Evolutionary conservation across 2,888 invertebrate genomes (phyloP).

Genomic region (Meandrusa payeni): DNA sequence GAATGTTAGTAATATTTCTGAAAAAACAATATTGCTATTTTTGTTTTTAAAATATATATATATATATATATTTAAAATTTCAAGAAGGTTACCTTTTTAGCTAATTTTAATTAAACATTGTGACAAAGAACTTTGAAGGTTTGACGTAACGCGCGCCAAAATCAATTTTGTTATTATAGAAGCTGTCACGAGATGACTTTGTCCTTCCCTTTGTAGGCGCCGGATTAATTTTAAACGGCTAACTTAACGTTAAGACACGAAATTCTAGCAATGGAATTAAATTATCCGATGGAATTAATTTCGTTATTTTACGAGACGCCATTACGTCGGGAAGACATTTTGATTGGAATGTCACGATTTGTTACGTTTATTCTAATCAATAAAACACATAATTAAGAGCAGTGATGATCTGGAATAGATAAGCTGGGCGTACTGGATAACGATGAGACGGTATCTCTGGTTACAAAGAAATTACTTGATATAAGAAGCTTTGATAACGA

Average conservation of each 20-base stretch:
- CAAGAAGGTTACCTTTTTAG: conserved; percentile 3
- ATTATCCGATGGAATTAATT: conserved; percentile 16
- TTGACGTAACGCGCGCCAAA: conserved; percentile 30
- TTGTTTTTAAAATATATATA: too few relatives aligned
- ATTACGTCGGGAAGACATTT: neutral
- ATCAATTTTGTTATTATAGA: conserved; percentile 29
- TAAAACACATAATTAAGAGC: too few relatives aligned
- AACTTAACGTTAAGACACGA: conserved; percentile 16
- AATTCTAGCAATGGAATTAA: conserved; percentile 13
- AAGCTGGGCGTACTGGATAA: too few relatives aligned
- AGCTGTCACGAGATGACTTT: conserved; percentile 19
- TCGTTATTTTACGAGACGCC: conserved; percentile 6
- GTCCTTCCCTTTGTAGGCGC: conserved; percentile 16
- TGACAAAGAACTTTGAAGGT: conserved; percentile 46
- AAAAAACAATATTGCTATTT: too few relatives aligned
- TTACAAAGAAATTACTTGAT: too few relatives aligned
- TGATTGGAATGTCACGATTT: conserved; percentile 13
- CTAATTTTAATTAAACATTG: conserved; percentile 68
- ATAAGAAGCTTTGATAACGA: too few relatives aligned
- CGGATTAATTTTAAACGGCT: conserved; percentile 20
- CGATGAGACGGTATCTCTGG: too few relatives aligned
- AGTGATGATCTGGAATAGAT: too few relatives aligned
- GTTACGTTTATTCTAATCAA: too few relatives aligned
- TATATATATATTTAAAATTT: too few relatives aligned
- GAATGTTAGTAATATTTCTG: too few relatives aligned